Evolutionary conservation across 2,888 invertebrate genomes (phyloP), one percentile per base, ranked within the genome.

Genomic region (Carabus problematicus): DNA sequence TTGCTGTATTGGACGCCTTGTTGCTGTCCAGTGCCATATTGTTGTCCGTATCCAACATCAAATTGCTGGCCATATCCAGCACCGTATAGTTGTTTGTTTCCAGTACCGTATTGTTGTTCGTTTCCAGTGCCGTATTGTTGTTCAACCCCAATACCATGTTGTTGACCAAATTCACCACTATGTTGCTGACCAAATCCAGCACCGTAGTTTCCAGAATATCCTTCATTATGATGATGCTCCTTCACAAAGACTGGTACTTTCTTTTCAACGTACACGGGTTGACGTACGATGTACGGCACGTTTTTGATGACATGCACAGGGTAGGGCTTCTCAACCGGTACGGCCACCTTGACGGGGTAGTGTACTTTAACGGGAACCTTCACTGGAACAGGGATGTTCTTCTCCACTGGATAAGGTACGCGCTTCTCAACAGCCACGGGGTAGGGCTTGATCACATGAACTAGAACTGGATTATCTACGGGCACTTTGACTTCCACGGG

Each of bases 381-480:
- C 0, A 82, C 80, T 8, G 82, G 82, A 12, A 82, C 82, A 7
- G 49, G 67, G 39, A 67, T 60, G 52, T 43, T 60, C 40, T 67
- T 67, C 42, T 52, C 43, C 16, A 67, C 67, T 2, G 82, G 80
- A 0, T 84, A 82, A 0, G 83, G 79, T 8, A 84, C 83, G 0
- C 76, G 77, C 60, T 78, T 74, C 58, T 79, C 76, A 1, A 79
- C 77, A 0, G 77, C 75, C 0, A 79, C 78, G 3, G 80, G 79
- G 56, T 84, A 83, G 0, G 83, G 83, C 43, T 67, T 67, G 14
- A 54, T 54, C 0, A 84, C 83, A 0, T 82, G 77, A 29, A 60
- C 59, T 41, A 60, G 67, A 3, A 67, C 60, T 60, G 67, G 67
- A 19, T 60, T 49, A 8, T 70, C 18, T 40, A 79, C 75, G 42